These are phyloP conservation scores for Galbula dea DNA, from an alignment of 2,113 vertebrate species.

Conservation along the genomic window DNA sequence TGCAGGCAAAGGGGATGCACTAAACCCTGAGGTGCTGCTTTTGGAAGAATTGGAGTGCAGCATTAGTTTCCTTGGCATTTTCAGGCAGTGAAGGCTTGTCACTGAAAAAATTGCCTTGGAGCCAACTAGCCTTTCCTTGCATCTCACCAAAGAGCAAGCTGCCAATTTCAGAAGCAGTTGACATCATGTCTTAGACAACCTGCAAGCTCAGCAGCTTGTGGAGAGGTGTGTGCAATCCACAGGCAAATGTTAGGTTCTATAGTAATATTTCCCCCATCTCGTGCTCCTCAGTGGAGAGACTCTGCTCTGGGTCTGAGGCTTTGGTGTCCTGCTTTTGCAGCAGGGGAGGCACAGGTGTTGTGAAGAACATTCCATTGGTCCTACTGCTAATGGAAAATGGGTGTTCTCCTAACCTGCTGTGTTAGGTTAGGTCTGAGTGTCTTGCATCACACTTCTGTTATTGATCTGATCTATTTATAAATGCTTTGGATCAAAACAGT, in stretches of 20 bases:
- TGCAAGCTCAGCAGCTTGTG: not conserved
- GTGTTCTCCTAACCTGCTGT: not conserved
- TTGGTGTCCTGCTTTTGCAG: not conserved
- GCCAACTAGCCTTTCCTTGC: not conserved
- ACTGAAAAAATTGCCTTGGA: not conserved
- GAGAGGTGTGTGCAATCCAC: not conserved
- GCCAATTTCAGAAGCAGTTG: not conserved
- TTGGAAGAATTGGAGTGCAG: not conserved
- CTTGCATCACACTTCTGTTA: not conserved
- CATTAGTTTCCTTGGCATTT: not conserved
- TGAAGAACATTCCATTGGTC: not conserved
- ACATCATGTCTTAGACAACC: not conserved
- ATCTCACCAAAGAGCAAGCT: not conserved
- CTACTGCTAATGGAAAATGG: not conserved
- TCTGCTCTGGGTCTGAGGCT: not conserved
- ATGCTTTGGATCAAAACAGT: not conserved
- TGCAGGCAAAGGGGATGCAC: not conserved
- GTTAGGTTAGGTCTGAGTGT: not conserved
- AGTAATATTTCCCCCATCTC: not conserved
- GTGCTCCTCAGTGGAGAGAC: not conserved
- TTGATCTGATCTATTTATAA: slow-evolving; percentile 2
- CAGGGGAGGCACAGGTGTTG: not conserved
- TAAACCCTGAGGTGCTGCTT: not conserved
- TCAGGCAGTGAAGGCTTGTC: not conserved
- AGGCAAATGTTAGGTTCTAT: not conserved